phyloP scores from a whole-genome alignment of 2,797 vertebrate species.

The Microctenopoma steveboyesi region DNA sequence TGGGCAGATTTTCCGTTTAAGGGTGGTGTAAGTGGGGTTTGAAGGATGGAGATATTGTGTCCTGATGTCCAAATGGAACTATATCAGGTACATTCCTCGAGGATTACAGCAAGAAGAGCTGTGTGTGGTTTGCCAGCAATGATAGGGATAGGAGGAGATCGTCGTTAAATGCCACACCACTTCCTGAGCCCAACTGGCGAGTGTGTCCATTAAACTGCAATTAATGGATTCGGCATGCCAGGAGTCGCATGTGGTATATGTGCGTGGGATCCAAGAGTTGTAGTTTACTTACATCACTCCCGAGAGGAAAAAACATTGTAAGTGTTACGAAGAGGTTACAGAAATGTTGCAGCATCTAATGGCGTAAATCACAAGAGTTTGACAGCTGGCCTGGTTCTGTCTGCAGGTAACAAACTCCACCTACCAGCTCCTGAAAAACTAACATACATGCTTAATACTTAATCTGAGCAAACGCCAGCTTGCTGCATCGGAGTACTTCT shows the following conservation, averaged over 20 bases:
- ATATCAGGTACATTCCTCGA: conserved; percentile 64
- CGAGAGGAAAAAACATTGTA: conserved; percentile 1
- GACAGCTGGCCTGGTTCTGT: background rate
- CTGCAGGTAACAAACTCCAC: background rate
- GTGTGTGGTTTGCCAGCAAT: conserved; percentile 47
- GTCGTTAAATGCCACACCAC: conserved; percentile 61
- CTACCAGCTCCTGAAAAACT: background rate
- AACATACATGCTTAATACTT: background rate
- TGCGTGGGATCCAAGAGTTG: conserved; percentile 7
- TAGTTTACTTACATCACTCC: conserved; percentile 10
- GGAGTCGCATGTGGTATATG: background rate
- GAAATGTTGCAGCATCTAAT: conserved; percentile 9
- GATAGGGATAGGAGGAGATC: conserved; percentile 44
- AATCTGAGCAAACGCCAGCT: too few species aligned
- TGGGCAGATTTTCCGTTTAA: conserved; percentile 26
- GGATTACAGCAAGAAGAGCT: conserved; percentile 72
- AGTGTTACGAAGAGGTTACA: conserved; percentile 2
- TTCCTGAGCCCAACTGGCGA: conserved; percentile 34
- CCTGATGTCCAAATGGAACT: conserved; percentile 47
- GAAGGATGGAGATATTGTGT: conserved; percentile 39
- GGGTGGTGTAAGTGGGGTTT: conserved; percentile 26
- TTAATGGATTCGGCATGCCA: conserved; percentile 46
- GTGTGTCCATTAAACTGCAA: conserved; percentile 44
- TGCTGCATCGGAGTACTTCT: background rate
- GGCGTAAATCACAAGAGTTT: conserved; percentile 8